Percentiles rank a stretch among this genome's conserved stretches.
Evolutionary conservation across 2,113 vertebrate species (phyloP).

Genomic region (Etia nguti): DNA sequence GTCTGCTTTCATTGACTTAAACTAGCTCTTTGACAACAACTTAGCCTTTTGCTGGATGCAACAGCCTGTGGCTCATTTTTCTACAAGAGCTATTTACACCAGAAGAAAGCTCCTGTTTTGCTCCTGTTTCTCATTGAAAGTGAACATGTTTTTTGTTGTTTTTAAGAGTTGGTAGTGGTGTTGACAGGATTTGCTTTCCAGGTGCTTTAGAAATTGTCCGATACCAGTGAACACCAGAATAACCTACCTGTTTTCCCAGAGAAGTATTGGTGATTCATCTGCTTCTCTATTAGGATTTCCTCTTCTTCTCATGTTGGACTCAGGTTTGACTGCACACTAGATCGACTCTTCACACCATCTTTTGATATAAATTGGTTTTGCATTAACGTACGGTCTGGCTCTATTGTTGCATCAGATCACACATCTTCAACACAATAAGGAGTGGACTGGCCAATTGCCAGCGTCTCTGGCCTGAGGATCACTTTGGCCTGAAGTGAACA

Average conservation of each 20-base stretch:
- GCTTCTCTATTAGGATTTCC: not conserved
- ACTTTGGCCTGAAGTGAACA: not conserved
- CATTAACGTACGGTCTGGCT: not conserved
- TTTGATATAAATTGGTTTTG: not conserved
- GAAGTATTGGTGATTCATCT: not conserved
- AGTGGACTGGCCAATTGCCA: not conserved
- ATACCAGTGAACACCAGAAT: not conserved
- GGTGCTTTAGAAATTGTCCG: not conserved
- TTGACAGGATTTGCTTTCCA: not conserved
- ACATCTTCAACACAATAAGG: not conserved
- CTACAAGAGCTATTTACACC: not conserved
- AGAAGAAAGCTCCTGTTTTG: not conserved
- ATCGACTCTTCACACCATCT: not conserved
- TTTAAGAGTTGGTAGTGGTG: not conserved
- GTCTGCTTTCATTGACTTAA: slow-evolving; percentile 57
- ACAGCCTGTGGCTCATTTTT: slow-evolving; percentile 1
- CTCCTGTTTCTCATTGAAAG: not conserved
- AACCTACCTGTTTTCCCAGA: not conserved
- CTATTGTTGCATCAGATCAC: not conserved
- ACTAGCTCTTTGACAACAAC: slow-evolving; percentile 51
- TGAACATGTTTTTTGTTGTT: not conserved
- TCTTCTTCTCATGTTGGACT: not conserved
- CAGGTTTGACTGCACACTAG: not conserved
- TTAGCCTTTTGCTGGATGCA: slow-evolving; percentile 19
- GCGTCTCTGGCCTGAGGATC: not conserved